Percentiles rank a stretch among this genome's conserved stretches.
phyloP scores from a whole-genome alignment of 1,140 invertebrate species.

The Conopomorpha cramerella region DNA sequence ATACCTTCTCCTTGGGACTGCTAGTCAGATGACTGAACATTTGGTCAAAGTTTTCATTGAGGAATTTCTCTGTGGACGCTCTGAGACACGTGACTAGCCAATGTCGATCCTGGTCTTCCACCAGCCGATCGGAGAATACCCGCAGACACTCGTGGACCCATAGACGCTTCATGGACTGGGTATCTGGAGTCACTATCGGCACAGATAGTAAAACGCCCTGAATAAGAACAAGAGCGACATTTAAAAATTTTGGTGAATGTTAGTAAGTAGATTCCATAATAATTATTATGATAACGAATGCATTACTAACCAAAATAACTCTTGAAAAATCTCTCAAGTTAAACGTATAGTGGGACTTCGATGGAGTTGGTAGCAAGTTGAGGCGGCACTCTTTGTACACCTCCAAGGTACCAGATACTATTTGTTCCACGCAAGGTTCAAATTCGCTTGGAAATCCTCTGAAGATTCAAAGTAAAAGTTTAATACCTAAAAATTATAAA shows the following conservation, averaged over 20 bases:
- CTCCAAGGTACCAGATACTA: slow-evolving; percentile 83
- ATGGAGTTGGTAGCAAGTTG: slow-evolving; percentile 85
- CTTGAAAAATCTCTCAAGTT: slow-evolving; percentile 93
- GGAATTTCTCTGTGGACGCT: slow-evolving; percentile 25
- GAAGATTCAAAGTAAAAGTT: too few relatives aligned
- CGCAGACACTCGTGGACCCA: slow-evolving; percentile 95
- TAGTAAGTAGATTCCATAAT: too few relatives aligned
- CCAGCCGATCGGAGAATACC: slow-evolving; percentile 92
- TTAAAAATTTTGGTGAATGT: slow-evolving; percentile 1
- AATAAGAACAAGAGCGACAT: too few relatives aligned
- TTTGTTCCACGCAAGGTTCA: slow-evolving; percentile 88
- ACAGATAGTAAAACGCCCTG: slow-evolving; percentile 90
- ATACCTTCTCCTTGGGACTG: slow-evolving; percentile 25
- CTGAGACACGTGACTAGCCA: slow-evolving; percentile 76
- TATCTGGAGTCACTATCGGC: slow-evolving; percentile 87
- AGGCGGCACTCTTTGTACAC: slow-evolving; percentile 84
- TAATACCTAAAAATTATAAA: too few relatives aligned
- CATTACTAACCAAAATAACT: slow-evolving; percentile 77
- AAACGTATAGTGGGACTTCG: slow-evolving; percentile 94
- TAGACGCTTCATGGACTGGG: slow-evolving; percentile 84
- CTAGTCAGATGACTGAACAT: slow-evolving; percentile 43
- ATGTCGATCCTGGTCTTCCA: slow-evolving; percentile 78
- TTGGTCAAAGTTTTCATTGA: slow-evolving; percentile 63
- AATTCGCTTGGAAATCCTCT: slow-evolving; percentile 95
- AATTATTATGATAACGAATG: too few relatives aligned